Conservation (phyloP, 2,797 vertebrate species). For the Urocyon cinereoargenteus region DNA sequence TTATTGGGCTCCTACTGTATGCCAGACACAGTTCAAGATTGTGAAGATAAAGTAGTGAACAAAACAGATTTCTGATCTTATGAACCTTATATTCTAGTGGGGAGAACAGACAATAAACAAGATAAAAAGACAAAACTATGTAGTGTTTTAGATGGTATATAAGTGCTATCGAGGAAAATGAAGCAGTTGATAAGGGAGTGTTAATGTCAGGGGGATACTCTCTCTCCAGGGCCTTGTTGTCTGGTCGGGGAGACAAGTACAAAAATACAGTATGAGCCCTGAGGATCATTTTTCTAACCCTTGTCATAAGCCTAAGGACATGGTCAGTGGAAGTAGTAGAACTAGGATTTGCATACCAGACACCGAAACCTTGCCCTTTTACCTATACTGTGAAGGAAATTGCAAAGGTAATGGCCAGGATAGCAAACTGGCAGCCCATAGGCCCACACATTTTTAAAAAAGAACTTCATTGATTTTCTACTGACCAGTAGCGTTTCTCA, state of each 20-base stretch:
- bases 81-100: slow-evolving; percentile 11
- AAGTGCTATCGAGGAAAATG: slow-evolving; percentile 45
- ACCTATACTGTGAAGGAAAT: slow-evolving; percentile 1
- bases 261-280: neutral
- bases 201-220: neutral
- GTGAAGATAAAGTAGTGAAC: slow-evolving; percentile 3
- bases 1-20: neutral
- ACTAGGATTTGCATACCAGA: neutral
- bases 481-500: neutral
- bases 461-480: slow-evolving; percentile 11
- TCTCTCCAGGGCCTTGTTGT: neutral
- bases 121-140: neutral
- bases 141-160: neutral
- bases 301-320: neutral
- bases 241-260: slow-evolving; percentile 13
- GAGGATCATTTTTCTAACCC: neutral
- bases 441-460: neutral
- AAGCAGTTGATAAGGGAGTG: neutral
- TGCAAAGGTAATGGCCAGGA: slow-evolving; percentile 10
- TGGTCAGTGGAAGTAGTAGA: neutral
- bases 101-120: neutral
- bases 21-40: slow-evolving; percentile 29
- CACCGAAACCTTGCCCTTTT: slow-evolving; percentile 1
- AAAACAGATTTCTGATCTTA: slow-evolving; percentile 43
- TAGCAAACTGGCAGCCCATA: neutral